These are phyloP conservation scores for Clepsis dumicolana DNA, from an alignment of 2,888 invertebrate species.

Conservation along the genomic window DNA sequence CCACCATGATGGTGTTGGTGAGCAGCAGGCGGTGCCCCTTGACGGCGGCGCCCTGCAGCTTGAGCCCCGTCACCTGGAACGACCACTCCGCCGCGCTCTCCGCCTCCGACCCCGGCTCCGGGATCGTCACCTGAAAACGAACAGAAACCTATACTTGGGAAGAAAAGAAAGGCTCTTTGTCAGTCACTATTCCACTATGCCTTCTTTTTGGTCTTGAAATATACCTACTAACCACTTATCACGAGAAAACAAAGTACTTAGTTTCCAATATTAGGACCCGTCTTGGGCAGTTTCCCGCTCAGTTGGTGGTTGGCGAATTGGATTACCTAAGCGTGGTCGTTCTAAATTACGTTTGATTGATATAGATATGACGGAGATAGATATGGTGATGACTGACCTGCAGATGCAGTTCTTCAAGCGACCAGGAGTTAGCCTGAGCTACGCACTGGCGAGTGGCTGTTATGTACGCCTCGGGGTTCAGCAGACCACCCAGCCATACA, in stretches of 20 bases:
- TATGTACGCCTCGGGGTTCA: constrained; percentile 99
- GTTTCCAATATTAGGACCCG: no score
- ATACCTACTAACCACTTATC: no score
- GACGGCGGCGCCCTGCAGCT: constrained; percentile 98
- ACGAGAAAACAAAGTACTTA: no score
- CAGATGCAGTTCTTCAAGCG: constrained; percentile 97
- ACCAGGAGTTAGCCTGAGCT: constrained; percentile 98
- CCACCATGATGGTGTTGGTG: constrained; percentile 97
- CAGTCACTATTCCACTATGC: no score
- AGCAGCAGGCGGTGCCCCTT: constrained; percentile 95
- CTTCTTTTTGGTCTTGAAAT: no score
- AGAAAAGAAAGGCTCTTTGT: no score
- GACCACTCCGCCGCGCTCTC: constrained; percentile 89
- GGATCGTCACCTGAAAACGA: constrained; percentile 85
- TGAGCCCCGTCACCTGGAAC: constrained; percentile 92
- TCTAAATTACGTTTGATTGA: no score
- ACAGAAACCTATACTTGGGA: background rate
- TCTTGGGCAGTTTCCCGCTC: no score
- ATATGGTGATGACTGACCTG: constrained; percentile 78
- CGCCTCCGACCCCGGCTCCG: constrained; percentile 85
- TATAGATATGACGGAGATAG: background rate
- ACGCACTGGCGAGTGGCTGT: constrained; percentile 99
- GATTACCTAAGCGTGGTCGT: no score
- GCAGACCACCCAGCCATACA: constrained; percentile 98
- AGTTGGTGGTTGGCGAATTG: no score